phyloP scores from a whole-genome alignment of 2,113 vertebrate species.

The Chiloscyllium plagiosum region DNA sequence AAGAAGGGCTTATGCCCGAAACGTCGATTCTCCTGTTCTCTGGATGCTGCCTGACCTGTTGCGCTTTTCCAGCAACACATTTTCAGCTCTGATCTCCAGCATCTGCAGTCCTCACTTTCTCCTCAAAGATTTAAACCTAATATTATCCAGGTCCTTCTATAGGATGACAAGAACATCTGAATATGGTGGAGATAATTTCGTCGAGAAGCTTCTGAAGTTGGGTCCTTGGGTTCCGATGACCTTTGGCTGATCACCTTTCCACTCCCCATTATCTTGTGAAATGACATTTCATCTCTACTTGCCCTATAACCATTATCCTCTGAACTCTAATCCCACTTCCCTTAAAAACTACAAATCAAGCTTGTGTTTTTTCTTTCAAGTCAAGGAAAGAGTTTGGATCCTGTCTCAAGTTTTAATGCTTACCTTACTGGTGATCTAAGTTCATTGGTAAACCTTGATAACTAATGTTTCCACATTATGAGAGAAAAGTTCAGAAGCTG shows the following conservation, averaged over 20 bases:
- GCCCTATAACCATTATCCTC: background rate
- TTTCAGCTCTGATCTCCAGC: too few species aligned
- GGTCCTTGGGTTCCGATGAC: background rate
- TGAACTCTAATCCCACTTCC: background rate
- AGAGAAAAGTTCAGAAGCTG: background rate
- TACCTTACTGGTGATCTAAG: background rate
- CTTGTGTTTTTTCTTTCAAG: too few species aligned
- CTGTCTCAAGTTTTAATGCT: background rate
- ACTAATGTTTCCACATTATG: background rate
- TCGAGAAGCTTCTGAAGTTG: background rate
- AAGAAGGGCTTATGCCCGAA: too few species aligned
- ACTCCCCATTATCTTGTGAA: background rate
- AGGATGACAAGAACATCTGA: background rate
- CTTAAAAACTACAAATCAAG: background rate
- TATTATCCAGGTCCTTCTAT: background rate
- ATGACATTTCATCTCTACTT: background rate
- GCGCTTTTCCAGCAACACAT: too few species aligned
- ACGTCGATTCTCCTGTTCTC: too few species aligned
- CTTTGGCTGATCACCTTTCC: background rate
- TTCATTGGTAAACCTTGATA: background rate
- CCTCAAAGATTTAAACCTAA: too few species aligned
- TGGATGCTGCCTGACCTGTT: too few species aligned
- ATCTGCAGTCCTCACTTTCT: too few species aligned
- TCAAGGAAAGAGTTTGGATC: background rate
- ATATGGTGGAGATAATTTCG: too few species aligned